These are phyloP conservation scores for Melanostoma mellinum DNA, from an alignment of 2,888 invertebrate species.

Conservation along the genomic window DNA sequence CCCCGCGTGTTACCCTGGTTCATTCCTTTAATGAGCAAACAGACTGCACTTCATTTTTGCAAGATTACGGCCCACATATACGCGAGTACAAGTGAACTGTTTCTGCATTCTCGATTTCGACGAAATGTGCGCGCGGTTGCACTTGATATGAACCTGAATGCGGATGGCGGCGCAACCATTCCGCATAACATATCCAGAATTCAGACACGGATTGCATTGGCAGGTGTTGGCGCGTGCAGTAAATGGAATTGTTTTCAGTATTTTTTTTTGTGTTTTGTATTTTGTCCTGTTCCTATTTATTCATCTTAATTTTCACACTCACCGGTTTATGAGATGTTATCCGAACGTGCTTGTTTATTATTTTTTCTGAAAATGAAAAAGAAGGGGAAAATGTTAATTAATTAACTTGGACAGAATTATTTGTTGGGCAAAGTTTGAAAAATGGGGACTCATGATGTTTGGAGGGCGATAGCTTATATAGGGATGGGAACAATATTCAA, in stretches of 20 bases:
- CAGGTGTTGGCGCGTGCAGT: slow-evolving; percentile 72
- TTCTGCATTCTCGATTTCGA: slow-evolving; percentile 1
- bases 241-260: slow-evolving; percentile 59
- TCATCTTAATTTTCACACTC: slow-evolving; percentile 68
- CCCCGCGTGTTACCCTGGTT: slow-evolving; percentile 34
- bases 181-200: slow-evolving; percentile 60
- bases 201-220: slow-evolving; percentile 62
- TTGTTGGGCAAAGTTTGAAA: not conserved
- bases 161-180: slow-evolving; percentile 57
- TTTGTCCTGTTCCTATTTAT: slow-evolving; percentile 34
- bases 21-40: slow-evolving; percentile 69
- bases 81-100: not conserved
- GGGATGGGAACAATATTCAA: too few species aligned
- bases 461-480: too few species aligned
- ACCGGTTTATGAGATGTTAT: slow-evolving; percentile 67
- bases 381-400: slow-evolving; percentile 60
- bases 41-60: slow-evolving; percentile 71
- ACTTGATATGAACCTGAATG: slow-evolving; percentile 49
- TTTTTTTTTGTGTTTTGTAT: not conserved
- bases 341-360: slow-evolving; percentile 65
- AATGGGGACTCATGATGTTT: too few species aligned
- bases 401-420: slow-evolving; percentile 56
- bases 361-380: slow-evolving; percentile 48
- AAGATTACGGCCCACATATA: slow-evolving; percentile 60
- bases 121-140: slow-evolving; percentile 39